These are phyloP conservation scores for Odontomachus brunneus DNA, from an alignment of 1,140 invertebrate species.

Conservation along the genomic window DNA sequence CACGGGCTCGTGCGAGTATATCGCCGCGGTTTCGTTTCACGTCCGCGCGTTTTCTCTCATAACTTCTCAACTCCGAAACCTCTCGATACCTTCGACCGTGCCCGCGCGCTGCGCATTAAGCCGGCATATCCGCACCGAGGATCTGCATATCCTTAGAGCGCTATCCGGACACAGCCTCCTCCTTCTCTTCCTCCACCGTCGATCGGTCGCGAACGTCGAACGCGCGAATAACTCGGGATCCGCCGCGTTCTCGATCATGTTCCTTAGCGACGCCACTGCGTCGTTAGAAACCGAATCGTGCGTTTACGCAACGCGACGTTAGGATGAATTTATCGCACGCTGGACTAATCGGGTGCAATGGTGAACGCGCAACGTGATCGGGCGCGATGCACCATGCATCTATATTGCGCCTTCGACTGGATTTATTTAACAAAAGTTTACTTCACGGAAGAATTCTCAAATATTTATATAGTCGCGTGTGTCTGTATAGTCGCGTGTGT, in stretches of 20 bases:
- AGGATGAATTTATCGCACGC: no score
- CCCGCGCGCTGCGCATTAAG: constrained; percentile 1
- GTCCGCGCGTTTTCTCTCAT: constrained; percentile 64
- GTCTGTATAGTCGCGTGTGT: no score
- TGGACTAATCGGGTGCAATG: no score
- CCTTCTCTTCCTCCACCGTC: background rate
- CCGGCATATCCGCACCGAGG: background rate
- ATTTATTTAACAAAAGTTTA: no score
- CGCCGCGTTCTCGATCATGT: background rate
- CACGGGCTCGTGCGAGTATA: background rate
- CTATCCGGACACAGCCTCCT: background rate
- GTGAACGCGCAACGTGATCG: no score
- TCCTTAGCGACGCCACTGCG: no score
- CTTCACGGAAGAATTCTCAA: no score
- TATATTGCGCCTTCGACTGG: no score
- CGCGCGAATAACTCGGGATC: background rate
- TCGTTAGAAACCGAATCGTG: no score
- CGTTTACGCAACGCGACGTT: no score
- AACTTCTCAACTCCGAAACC: constrained; percentile 53
- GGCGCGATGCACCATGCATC: no score
- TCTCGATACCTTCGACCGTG: constrained; percentile 35
- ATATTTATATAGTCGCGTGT: no score
- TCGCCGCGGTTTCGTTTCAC: constrained; percentile 59
- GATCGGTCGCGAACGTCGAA: background rate
- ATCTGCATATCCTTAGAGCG: constrained; percentile 17